Percentiles rank a stretch among this genome's conserved stretches.
Evolutionary conservation across 2,113 vertebrate genomes (phyloP).

Genomic region (Nothobranchius furzeri): DNA sequence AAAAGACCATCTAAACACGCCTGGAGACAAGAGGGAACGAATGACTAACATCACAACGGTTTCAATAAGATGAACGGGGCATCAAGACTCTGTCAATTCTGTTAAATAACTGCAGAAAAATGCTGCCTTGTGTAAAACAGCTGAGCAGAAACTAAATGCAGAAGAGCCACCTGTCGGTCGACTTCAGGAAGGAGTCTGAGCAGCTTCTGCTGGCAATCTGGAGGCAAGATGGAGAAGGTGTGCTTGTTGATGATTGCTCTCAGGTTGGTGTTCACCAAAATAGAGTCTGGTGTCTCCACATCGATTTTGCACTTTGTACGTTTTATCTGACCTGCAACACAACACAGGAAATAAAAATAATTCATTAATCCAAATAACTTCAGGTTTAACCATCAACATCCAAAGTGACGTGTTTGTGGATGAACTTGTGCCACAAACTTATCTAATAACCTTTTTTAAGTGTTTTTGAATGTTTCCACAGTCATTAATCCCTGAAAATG

Average conservation of each 20-base stretch:
- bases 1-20: constrained; percentile 88
- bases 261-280: constrained; percentile 97
- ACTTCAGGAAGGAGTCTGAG: constrained; percentile 91
- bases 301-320: constrained; percentile 92
- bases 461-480: no score
- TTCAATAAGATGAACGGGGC: no score
- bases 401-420: background rate
- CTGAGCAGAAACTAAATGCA: background rate
- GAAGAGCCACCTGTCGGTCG: constrained; percentile 86
- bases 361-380: no score
- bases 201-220: constrained; percentile 90
- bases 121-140: background rate
- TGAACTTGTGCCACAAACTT: no score
- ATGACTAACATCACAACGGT: constrained; percentile 18
- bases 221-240: constrained; percentile 88
- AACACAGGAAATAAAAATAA: background rate
- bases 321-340: constrained; percentile 89
- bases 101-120: no score
- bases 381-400: background rate
- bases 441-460: no score
- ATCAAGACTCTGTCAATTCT: no score
- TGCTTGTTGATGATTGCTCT: constrained; percentile 97
- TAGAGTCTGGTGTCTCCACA: constrained; percentile 97
- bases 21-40: constrained; percentile 70
- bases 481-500: no score